Evolutionary conservation across 53 echinoderm and acorn worm species (phyloP).

Genomic region (Holothuria leucospilota): DNA sequence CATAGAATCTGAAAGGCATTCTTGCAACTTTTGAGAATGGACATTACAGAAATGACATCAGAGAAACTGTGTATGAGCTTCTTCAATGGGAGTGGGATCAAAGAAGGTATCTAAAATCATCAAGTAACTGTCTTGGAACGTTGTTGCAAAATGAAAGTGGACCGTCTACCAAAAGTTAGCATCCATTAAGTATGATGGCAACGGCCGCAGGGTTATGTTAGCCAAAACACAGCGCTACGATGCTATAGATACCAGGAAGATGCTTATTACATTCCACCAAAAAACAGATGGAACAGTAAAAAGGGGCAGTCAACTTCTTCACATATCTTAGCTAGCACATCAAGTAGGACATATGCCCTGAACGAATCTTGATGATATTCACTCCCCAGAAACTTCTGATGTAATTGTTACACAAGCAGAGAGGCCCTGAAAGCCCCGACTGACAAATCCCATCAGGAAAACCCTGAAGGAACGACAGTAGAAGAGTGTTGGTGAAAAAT

Average conservation of each 20-base stretch:
- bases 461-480: too few relatives aligned
- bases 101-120: conserved; percentile 39
- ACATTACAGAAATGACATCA: conserved; percentile 53
- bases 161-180: conserved; percentile 18
- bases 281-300: conserved; percentile 46
- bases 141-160: conserved; percentile 12
- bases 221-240: conserved; percentile 22
- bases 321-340: conserved; percentile 52
- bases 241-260: conserved; percentile 29
- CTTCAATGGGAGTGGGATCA: conserved; percentile 50
- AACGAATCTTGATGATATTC: conserved; percentile 54
- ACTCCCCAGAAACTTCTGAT: conserved; percentile 57
- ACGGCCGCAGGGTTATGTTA: conserved; percentile 40
- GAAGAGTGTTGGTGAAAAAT: too few relatives aligned
- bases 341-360: conserved; percentile 40
- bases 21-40: conserved; percentile 58
- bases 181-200: conserved; percentile 51
- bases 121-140: conserved; percentile 25
- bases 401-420: conserved; percentile 39
- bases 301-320: conserved; percentile 41
- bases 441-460: too few relatives aligned
- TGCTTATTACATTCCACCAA: conserved; percentile 46
- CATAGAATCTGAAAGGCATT: conserved; percentile 11
- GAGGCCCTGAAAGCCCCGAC: conserved; percentile 51
- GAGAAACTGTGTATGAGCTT: conserved; percentile 55